Percentiles rank a stretch among this genome's conserved stretches.
Evolutionary conservation across 1,140 invertebrate genomes (phyloP).

Genomic region (Drosophila littoralis): DNA sequence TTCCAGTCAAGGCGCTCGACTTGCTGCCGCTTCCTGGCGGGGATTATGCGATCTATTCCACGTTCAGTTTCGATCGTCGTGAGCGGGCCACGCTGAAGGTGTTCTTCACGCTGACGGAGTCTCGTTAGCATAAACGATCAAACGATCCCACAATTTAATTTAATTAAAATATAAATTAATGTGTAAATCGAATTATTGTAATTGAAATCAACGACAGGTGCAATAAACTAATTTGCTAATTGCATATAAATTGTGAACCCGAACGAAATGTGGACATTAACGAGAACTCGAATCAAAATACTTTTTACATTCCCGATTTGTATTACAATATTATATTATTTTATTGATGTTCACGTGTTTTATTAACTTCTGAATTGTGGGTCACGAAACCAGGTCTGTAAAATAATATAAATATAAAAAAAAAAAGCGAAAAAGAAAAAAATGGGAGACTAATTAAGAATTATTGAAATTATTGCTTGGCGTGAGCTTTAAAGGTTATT

Average conservation of each 20-base stretch:
- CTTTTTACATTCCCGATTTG: constrained; percentile 3
- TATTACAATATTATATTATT: neutral
- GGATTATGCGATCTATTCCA: constrained; percentile 67
- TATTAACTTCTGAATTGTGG: constrained; percentile 24
- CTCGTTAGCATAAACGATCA: constrained; percentile 14
- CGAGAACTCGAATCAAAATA: constrained; percentile 18
- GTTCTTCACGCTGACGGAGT: constrained; percentile 65
- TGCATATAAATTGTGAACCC: constrained; percentile 4
- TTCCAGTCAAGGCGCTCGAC: constrained; percentile 60
- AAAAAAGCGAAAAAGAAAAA: no score
- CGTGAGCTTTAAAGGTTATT: constrained; percentile 11
- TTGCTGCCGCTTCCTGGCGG: constrained; percentile 59
- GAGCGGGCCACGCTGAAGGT: constrained; percentile 55
- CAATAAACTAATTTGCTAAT: constrained; percentile 73
- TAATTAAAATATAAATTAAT: constrained; percentile 14
- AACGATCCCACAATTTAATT: neutral
- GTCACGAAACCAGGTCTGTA: constrained; percentile 34
- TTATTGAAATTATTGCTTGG: no score
- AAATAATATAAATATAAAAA: neutral
- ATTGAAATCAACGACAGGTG: constrained; percentile 46
- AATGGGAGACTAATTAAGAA: no score
- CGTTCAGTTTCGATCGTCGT: constrained; percentile 43
- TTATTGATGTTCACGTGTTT: constrained; percentile 9
- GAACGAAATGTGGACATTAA: constrained; percentile 16
- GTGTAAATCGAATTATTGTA: constrained; percentile 35